Evolutionary conservation across 2,797 vertebrate species (phyloP).

Genomic region (Manis pentadactyla): DNA sequence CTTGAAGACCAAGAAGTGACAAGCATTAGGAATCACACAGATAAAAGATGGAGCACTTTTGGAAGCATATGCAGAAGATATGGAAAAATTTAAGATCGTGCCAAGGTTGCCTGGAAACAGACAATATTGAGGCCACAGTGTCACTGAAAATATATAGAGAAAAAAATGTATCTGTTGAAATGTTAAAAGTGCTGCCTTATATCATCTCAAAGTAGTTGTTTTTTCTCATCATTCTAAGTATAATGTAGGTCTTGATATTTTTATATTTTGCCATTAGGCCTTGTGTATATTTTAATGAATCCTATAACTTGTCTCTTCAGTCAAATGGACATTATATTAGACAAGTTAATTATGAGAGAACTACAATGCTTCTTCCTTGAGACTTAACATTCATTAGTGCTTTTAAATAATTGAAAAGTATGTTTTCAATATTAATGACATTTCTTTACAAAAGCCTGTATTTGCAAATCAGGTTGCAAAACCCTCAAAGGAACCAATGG

Average conservation of each 20-base stretch:
- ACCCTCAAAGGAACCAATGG: neutral
- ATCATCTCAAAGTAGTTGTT: slow-evolving; percentile 9
- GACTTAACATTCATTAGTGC: slow-evolving; percentile 7
- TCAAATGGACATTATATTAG: slow-evolving; percentile 54
- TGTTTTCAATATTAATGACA: slow-evolving; percentile 29
- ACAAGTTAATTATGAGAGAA: slow-evolving; percentile 50
- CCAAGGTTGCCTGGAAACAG: slow-evolving; percentile 61
- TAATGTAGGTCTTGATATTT: slow-evolving; percentile 33
- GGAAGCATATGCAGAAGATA: slow-evolving; percentile 30
- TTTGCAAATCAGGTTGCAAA: slow-evolving; percentile 48
- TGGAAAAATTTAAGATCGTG: slow-evolving; percentile 41
- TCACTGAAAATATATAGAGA: slow-evolving; percentile 37
- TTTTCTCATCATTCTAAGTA: neutral
- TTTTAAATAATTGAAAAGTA: slow-evolving; percentile 58
- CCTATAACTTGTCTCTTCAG: slow-evolving; percentile 14
- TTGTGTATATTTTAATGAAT: slow-evolving; percentile 59
- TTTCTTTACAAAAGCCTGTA: slow-evolving; percentile 50
- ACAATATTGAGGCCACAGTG: slow-evolving; percentile 19
- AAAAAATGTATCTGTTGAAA: slow-evolving; percentile 41
- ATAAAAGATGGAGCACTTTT: slow-evolving; percentile 37
- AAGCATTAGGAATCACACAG: neutral
- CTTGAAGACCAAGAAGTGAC: slow-evolving; percentile 30
- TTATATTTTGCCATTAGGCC: neutral
- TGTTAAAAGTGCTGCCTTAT: slow-evolving; percentile 27
- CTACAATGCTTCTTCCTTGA: slow-evolving; percentile 44